Percentiles rank a stretch among this genome's conserved stretches.
These are phyloP conservation scores for Rhipidura dahli DNA, from an alignment of 2,113 vertebrate species.

Conservation along the genomic window DNA sequence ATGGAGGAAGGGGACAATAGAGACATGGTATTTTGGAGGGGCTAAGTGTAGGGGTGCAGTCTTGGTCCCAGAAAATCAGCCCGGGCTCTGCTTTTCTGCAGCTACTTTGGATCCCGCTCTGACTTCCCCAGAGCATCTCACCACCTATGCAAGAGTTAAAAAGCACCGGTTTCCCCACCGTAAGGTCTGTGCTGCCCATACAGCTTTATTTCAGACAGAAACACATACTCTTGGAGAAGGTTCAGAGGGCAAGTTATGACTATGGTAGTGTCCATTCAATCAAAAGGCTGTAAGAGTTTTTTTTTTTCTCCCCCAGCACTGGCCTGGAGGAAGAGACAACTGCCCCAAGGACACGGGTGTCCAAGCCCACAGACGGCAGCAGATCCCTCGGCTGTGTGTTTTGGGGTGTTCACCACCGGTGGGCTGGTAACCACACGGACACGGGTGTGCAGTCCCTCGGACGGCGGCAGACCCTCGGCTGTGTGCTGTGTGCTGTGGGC, in stretches of 20 bases:
- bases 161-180: accelerated
- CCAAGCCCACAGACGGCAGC: accelerated
- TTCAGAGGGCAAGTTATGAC: background rate
- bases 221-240: accelerated
- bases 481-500: background rate
- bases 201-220: background rate
- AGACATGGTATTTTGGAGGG: background rate
- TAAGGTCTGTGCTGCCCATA: background rate
- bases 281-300: background rate
- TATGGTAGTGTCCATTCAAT: accelerated
- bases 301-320: accelerated
- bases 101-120: background rate
- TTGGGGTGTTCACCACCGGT: background rate
- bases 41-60: accelerated
- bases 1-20: background rate
- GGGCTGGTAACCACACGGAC: no score
- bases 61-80: background rate
- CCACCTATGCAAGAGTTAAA: accelerated
- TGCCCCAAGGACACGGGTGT: background rate
- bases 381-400: background rate
- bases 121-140: background rate
- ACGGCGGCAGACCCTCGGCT: background rate
- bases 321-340: background rate
- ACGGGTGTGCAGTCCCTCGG: background rate
- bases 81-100: background rate